Evolutionary conservation across 2,888 invertebrate genomes (phyloP).

Genomic region (Perdita meconis): DNA sequence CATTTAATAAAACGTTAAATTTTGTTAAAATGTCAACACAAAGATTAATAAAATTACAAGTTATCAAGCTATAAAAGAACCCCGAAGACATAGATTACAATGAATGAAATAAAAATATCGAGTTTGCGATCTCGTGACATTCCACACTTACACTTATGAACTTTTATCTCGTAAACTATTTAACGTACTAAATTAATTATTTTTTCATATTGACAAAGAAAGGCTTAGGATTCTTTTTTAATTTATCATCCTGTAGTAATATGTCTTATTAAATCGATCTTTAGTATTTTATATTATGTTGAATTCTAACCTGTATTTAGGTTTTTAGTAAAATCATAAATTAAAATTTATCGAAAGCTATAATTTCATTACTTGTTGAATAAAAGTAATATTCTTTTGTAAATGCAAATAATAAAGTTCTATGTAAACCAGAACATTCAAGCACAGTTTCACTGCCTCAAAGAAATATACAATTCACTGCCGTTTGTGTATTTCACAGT

Average conservation of each 20-base stretch:
- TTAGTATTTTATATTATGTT: neutral
- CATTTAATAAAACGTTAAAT: neutral
- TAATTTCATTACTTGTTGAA: neutral
- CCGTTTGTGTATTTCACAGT: too few species aligned
- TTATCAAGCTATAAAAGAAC: too few species aligned
- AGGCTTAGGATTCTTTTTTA: too few species aligned
- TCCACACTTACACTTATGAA: too few species aligned
- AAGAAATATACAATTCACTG: neutral
- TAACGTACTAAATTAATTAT: too few species aligned
- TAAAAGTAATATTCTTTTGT: neutral
- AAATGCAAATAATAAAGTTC: neutral
- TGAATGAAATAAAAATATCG: too few species aligned
- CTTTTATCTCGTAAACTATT: too few species aligned
- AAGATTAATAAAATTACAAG: neutral
- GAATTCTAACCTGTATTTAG: constrained; percentile 23
- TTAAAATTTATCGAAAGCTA: constrained; percentile 4
- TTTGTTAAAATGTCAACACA: neutral
- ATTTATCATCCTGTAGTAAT: too few species aligned
- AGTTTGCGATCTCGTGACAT: too few species aligned
- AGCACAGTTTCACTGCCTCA: neutral
- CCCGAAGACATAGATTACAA: too few species aligned
- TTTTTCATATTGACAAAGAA: too few species aligned
- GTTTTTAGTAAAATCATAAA: neutral
- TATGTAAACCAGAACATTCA: neutral
- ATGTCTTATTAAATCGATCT: neutral